Conservation (phyloP, 1,140 invertebrate genomes). For the Anadara kagoshimensis region DNA sequence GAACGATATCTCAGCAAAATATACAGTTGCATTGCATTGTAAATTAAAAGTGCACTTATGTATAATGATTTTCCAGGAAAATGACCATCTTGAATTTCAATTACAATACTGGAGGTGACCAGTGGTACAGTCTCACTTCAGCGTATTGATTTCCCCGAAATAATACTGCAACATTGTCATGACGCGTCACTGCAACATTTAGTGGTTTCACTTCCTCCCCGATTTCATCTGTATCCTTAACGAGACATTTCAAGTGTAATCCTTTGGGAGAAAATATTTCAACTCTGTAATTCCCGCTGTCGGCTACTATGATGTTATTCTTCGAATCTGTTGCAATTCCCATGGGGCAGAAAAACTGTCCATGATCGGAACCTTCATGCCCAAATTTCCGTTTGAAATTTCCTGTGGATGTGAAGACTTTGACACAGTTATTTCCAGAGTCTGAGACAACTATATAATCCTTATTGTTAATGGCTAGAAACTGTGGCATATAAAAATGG, state of each 20-base stretch:
- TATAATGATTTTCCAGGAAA: neutral
- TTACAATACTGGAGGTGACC: conserved; percentile 1
- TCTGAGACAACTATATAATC: conserved; percentile 66
- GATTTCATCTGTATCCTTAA: conserved; percentile 55
- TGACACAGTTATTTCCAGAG: conserved; percentile 62
- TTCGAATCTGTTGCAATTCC: conserved; percentile 98
- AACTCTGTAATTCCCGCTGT: conserved; percentile 97
- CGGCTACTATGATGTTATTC: conserved; percentile 97
- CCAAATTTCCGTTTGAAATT: conserved; percentile 66
- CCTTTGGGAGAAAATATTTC: conserved; percentile 86
- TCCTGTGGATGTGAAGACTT: conserved; percentile 63
- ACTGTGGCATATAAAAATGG: conserved; percentile 59
- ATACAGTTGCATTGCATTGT: too few relatives aligned
- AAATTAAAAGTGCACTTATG: too few relatives aligned
- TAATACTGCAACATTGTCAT: conserved; percentile 63
- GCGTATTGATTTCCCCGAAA: conserved; percentile 61
- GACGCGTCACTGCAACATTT: conserved; percentile 63
- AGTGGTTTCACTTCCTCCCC: conserved; percentile 58
- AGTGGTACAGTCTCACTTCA: conserved; percentile 57
- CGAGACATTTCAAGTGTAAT: conserved; percentile 44
- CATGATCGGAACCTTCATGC: conserved; percentile 45
- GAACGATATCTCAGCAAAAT: too few relatives aligned
- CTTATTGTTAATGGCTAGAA: conserved; percentile 60
- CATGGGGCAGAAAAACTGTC: conserved; percentile 94
- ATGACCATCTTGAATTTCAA: neutral